Percentiles rank a stretch among this genome's conserved stretches.
Conservation (phyloP, 2,797 vertebrate genomes). For the Pseudochirops cupreus region DNA sequence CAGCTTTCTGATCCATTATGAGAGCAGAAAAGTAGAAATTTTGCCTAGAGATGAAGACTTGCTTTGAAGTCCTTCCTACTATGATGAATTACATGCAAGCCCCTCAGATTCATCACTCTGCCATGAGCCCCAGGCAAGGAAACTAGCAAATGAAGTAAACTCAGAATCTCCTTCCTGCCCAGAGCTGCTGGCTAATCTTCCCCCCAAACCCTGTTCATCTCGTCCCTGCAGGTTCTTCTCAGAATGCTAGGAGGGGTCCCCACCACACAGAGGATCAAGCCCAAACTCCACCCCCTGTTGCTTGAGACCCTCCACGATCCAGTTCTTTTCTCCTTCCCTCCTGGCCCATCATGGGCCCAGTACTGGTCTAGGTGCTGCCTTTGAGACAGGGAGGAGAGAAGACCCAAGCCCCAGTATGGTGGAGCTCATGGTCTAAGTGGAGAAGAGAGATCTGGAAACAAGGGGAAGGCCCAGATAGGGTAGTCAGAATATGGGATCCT, state of each 20-base stretch:
- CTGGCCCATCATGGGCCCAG: neutral
- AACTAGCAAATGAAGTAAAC: neutral
- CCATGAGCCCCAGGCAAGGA: neutral
- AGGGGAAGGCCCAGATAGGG: neutral
- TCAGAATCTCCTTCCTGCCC: neutral
- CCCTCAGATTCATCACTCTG: slow-evolving; percentile 59
- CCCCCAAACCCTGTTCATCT: neutral
- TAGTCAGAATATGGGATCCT: neutral
- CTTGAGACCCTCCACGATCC: neutral
- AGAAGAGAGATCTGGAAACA: neutral
- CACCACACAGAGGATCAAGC: neutral
- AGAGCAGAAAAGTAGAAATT: slow-evolving; percentile 79
- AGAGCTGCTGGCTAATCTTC: neutral
- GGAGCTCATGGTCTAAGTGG: neutral
- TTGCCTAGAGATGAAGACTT: slow-evolving; percentile 74
- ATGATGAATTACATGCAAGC: slow-evolving; percentile 71
- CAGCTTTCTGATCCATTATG: slow-evolving; percentile 72
- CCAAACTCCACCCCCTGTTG: neutral
- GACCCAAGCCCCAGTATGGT: neutral
- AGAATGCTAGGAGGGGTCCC: neutral
- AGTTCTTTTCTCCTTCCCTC: neutral
- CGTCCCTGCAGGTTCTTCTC: neutral
- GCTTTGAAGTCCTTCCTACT: slow-evolving; percentile 65
- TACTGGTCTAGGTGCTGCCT: neutral
- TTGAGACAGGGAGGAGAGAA: neutral